Conservation (phyloP, 2,797 vertebrate genomes). For the Tympanoctomys barrerae region DNA sequence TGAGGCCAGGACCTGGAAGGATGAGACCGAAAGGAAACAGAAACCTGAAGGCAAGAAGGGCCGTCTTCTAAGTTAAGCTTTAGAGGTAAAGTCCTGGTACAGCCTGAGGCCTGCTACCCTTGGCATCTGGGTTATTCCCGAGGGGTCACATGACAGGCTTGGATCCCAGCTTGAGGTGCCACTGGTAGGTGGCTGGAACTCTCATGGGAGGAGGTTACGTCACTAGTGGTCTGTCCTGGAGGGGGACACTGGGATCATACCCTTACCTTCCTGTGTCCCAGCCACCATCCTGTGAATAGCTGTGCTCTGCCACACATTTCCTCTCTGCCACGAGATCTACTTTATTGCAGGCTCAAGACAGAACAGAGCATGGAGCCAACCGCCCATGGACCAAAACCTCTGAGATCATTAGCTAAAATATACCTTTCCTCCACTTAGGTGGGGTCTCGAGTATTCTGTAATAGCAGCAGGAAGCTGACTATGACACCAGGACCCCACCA, state of each 20-base stretch:
- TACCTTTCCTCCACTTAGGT: not conserved
- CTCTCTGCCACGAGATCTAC: not conserved
- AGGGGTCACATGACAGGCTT: rapidly evolving
- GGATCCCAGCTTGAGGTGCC: not conserved
- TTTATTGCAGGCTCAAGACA: not conserved
- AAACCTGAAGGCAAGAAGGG: not conserved
- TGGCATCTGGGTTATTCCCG: not conserved
- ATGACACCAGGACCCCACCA: no score
- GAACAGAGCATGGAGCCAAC: not conserved
- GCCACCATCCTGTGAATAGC: no score
- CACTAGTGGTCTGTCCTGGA: not conserved
- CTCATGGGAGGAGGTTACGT: not conserved
- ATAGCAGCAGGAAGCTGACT: not conserved
- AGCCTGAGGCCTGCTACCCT: not conserved
- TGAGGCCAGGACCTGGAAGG: slow-evolving; percentile 90
- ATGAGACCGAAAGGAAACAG: not conserved
- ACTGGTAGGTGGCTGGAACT: not conserved
- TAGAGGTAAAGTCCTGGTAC: rapidly evolving
- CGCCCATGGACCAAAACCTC: no score
- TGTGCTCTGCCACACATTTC: no score
- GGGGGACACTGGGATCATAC: not conserved
- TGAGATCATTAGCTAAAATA: not conserved
- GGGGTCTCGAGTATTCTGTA: not conserved
- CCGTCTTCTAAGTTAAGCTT: not conserved
- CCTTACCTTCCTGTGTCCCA: not conserved